These are phyloP conservation scores for Myotis planiceps DNA, from an alignment of 2,797 vertebrate genomes.

Conservation along the genomic window DNA sequence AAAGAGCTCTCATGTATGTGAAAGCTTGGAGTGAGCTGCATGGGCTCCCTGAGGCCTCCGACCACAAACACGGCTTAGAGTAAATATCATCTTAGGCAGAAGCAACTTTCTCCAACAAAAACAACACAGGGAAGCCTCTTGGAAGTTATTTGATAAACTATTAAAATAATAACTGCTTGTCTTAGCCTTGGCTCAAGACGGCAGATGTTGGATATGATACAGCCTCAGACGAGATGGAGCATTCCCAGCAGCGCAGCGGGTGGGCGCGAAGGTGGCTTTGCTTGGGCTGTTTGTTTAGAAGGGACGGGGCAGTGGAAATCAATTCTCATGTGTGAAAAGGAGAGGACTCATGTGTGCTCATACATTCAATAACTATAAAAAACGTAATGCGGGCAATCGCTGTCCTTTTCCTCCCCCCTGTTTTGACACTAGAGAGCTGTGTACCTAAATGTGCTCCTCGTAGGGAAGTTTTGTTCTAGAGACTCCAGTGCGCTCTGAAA, in stretches of 20 bases:
- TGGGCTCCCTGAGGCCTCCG: background rate
- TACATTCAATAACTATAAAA: background rate
- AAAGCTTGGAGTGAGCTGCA: background rate
- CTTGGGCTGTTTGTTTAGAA: background rate
- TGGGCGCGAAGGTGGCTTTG: background rate
- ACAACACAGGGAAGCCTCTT: slow-evolving; percentile 42
- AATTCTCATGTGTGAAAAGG: background rate
- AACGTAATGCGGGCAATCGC: background rate
- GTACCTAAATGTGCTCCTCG: background rate
- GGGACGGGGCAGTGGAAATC: background rate
- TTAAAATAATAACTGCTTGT: slow-evolving; percentile 57
- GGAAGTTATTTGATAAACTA: slow-evolving; percentile 47
- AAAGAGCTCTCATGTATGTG: slow-evolving; percentile 30
- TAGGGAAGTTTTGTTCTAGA: slow-evolving; percentile 19
- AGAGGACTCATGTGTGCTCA: background rate
- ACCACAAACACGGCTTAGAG: background rate
- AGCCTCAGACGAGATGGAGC: slow-evolving; percentile 40
- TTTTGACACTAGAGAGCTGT: slow-evolving; percentile 33
- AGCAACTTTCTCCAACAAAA: slow-evolving; percentile 49
- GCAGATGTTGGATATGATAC: slow-evolving; percentile 30
- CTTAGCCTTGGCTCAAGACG: background rate
- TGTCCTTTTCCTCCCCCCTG: background rate
- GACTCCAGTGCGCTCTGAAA: background rate
- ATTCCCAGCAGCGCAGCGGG: background rate
- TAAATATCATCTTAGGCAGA: slow-evolving; percentile 10